Percentiles rank a stretch among this genome's conserved stretches.
Evolutionary conservation across 2,797 vertebrate genomes (phyloP).

Genomic region (Taenioides sp.): DNA sequence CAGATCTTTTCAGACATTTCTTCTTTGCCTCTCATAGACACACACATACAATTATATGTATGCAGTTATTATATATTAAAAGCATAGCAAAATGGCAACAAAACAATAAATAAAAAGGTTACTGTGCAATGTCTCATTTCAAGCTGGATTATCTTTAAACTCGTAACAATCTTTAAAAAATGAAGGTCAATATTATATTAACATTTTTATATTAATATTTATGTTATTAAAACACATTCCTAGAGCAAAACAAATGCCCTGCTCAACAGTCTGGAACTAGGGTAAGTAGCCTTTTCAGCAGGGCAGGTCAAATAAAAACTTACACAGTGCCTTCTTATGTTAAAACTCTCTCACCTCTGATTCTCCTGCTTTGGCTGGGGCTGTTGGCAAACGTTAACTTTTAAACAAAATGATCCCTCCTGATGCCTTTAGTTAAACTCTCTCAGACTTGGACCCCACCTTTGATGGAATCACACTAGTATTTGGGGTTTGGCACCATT

Average conservation of each 20-base stretch:
- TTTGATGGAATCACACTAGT: conserved; percentile 50
- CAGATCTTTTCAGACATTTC: conserved; percentile 50
- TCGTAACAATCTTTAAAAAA: conserved; percentile 69
- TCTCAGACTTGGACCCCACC: conserved; percentile 46
- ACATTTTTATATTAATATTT: conserved; percentile 68
- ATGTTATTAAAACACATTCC: conserved; percentile 79
- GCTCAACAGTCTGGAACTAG: conserved; percentile 73
- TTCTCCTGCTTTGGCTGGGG: conserved; percentile 53
- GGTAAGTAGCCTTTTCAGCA: conserved; percentile 73
- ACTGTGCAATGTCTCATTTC: conserved; percentile 75
- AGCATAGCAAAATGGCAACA: conserved; percentile 72
- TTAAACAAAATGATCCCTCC: conserved; percentile 50
- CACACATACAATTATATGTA: conserved; percentile 57
- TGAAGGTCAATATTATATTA: conserved; percentile 62
- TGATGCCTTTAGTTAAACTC: conserved; percentile 31
- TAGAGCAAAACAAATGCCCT: conserved; percentile 73
- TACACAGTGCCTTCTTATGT: conserved; percentile 41
- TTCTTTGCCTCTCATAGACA: conserved; percentile 51
- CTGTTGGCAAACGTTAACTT: conserved; percentile 58
- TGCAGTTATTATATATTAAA: conserved; percentile 77
- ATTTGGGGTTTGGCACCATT: conserved; percentile 60
- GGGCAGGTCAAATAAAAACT: conserved; percentile 37
- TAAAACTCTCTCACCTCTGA: conserved; percentile 40
- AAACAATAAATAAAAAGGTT: conserved; percentile 82
- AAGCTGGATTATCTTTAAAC: conserved; percentile 74